A percentile compares a stretch with the other conserved stretches of the same genome.
Conservation (phyloP, 1,140 invertebrate genomes). For the Stenopsyche tienmushanensis region DNA sequence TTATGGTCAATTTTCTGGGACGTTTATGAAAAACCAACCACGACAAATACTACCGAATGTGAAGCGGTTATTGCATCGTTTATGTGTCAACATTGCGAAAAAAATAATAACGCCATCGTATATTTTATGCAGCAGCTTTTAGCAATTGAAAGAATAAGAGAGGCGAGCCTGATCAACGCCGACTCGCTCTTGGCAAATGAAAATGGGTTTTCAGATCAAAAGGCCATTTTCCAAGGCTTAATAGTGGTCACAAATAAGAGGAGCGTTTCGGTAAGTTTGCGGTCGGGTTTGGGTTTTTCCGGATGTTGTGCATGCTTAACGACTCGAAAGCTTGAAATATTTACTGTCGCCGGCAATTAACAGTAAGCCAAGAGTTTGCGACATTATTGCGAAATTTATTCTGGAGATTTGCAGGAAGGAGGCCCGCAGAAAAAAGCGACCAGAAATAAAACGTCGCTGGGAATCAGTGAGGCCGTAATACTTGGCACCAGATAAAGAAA, state of each 20-base stretch:
- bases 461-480: not conserved
- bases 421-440: not conserved
- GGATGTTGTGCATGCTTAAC: conserved; percentile 28
- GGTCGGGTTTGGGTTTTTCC: conserved; percentile 20
- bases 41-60: too few relatives aligned
- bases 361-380: conserved; percentile 16
- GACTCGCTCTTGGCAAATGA: conserved; percentile 26
- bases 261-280: conserved; percentile 1
- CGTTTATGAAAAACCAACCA: too few relatives aligned
- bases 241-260: conserved; percentile 19
- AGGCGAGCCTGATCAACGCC: too few relatives aligned
- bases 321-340: conserved; percentile 25
- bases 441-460: not conserved
- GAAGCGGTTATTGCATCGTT: too few relatives aligned
- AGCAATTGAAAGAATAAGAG: too few relatives aligned
- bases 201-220: conserved; percentile 25
- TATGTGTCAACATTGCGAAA: too few relatives aligned
- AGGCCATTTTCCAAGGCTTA: conserved; percentile 13
- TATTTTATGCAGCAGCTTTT: too few relatives aligned
- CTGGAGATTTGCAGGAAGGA: not conserved
- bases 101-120: too few relatives aligned
- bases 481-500: not conserved
- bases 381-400: conserved; percentile 15
- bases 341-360: conserved; percentile 26
- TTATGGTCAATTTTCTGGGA: conserved; percentile 5